Base-by-base conservation (phyloP, 2,888 invertebrate species). In the Dendrolimus pini region DNA sequence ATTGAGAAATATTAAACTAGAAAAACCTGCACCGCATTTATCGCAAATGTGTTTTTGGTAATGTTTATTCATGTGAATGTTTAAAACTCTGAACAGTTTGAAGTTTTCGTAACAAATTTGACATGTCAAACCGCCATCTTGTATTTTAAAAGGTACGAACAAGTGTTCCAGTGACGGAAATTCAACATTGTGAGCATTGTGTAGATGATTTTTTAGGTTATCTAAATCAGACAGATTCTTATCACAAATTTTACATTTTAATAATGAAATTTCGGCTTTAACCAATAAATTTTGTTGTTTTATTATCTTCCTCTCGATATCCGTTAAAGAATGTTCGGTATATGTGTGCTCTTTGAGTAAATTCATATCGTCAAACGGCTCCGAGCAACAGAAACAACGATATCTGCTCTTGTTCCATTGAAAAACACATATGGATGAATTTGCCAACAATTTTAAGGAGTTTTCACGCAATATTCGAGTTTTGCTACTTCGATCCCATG, bases 401-500 rank as follows among this genome's bases (percentile, higher is more conserved):
- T 85, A 90, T 7, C 82, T 63, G 53, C 89, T 87, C 42, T 82
- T 85, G 61, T 88, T 79, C 84, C 84, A 89, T 62, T 88, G 88
- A 53, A 90, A 90, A 0, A 84, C 80, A 57, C 84, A 80, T 41
- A 85, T 69, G 0, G 83, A 85, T 0, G 88, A 88, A 59, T 85
- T 80, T 0, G 72, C 74, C 0, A 90, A 69, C 0, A 90, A 93
- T 77, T 95, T 95, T 1, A 89, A 58, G 0, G 89, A 83, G 61
- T 84, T 85, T 14, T 83, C 78, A 18, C 89, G 62, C 0, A 86
- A 59, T 12, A 83, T 64, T 0, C 82, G 80, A 0, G 79, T 83
- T 30, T 68, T 70, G 12, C 84, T 83, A 0, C 89, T 80, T 0
- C 77, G 62, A 7, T 83, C 83, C 0, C 66, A 58, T 42, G 80